Evolutionary conservation across 2,888 invertebrate genomes (phyloP), one percentile per base, ranked within the genome.

Genomic region (Poecilus cupreus): DNA sequence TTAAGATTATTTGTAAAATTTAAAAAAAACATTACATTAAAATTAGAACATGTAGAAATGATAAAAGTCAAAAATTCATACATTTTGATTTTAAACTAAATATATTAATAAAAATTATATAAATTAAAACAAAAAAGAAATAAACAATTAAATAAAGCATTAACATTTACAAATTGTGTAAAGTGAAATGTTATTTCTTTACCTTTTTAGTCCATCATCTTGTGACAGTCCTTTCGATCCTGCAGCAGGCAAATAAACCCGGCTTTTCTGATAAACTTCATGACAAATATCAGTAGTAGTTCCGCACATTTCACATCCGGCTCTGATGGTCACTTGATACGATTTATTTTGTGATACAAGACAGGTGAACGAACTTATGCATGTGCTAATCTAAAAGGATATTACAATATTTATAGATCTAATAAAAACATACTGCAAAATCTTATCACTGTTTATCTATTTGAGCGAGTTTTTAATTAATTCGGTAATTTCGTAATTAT

Each of bases 161-260:
- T 26, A 26, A 3, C 26, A 26, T 5, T 26, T 26, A 26, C 26
- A 3, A 26, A 26, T 26, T 26, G 2, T 26, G n/a, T 4, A 26
- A 26, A 3, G 5, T 5, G 26, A 26, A 51, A 4, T 1, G 2
- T 46, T 16, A 26, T 57, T 57, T 26, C 20, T 57, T 32, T 78
- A 79, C 79, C 70, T 46, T 46, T 32, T 43, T 51, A 79, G 10
- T 26, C 51, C 68, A 26, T 79, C 79, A 4, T 70, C 51, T 13
- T 79, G 79, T 18, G 68, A 51, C 26, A 79, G 4, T 32, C 79
- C 79, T 68, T 70, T 49, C 2, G 26, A 13, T 49, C 51, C 79
- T 16, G 51, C 70, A 16, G 79, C 26, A 16, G 79, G 79, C 16
- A 70, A 49, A 70, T 79, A 79, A 5, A 79, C 70, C 16, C 70